A percentile compares a stretch with the other conserved stretches of the same genome.
These are phyloP conservation scores for Gavia stellata DNA, from an alignment of 2,113 vertebrate genomes.

Conservation along the genomic window DNA sequence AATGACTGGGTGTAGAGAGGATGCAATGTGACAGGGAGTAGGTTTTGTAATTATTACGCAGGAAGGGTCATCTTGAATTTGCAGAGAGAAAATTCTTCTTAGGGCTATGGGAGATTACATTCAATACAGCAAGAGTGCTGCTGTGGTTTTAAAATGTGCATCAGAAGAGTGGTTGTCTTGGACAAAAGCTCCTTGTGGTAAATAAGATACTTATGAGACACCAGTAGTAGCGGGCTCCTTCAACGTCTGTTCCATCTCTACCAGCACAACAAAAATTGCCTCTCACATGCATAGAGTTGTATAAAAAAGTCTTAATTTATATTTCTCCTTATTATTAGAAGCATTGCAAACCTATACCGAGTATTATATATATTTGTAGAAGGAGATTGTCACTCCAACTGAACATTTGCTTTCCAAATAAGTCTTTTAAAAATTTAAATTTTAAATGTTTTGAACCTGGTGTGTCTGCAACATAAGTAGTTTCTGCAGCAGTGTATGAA, in stretches of 20 bases:
- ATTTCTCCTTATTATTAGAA: background rate
- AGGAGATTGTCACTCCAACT: background rate
- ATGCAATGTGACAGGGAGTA: background rate
- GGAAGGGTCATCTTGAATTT: background rate
- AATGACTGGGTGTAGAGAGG: background rate
- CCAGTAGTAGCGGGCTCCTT: background rate
- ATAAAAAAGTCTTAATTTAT: background rate
- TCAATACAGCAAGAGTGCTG: background rate
- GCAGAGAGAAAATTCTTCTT: background rate
- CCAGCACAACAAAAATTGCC: background rate
- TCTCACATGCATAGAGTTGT: background rate
- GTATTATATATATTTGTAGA: background rate
- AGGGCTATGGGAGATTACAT: background rate
- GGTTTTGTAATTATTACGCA: background rate
- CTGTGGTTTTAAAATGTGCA: background rate
- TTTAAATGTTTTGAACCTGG: background rate
- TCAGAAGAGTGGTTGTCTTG: background rate
- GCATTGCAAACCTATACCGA: background rate
- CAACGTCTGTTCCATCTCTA: background rate
- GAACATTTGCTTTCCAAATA: background rate
- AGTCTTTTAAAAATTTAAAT: background rate
- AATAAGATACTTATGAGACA: background rate
- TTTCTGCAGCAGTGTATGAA: background rate
- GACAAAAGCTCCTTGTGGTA: background rate
- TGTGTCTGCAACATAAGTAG: background rate